Evolutionary conservation across 2,797 vertebrate species (phyloP).

Genomic region (Champsocephalus gunnari): DNA sequence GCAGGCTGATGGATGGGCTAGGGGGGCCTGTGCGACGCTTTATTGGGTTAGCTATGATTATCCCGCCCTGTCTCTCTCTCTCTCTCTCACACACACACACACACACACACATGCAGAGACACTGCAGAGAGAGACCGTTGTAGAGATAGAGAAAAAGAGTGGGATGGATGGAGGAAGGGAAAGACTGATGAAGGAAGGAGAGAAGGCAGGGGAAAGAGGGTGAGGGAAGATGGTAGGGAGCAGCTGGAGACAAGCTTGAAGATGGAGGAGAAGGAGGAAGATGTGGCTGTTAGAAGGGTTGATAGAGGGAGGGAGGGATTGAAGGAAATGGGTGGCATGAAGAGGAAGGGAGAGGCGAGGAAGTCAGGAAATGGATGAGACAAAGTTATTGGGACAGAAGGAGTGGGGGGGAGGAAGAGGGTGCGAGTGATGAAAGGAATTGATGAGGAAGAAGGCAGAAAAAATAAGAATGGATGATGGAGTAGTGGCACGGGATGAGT

Average conservation of each 20-base stretch:
- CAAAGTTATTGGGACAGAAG: slow-evolving; percentile 74
- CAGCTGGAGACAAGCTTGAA: slow-evolving; percentile 25
- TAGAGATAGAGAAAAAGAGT: slow-evolving; percentile 61
- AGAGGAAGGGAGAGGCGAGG: slow-evolving; percentile 61
- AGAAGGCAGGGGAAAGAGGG: slow-evolving; percentile 41
- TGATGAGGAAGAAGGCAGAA: slow-evolving; percentile 74
- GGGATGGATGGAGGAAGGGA: slow-evolving; percentile 60
- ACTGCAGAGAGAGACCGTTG: slow-evolving; percentile 71
- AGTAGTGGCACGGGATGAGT: slow-evolving; percentile 82
- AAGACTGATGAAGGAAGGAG: slow-evolving; percentile 72
- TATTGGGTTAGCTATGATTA: slow-evolving; percentile 99
- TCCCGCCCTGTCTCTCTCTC: slow-evolving; percentile 86
- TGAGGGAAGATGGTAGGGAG: slow-evolving; percentile 26
- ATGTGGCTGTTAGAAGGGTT: slow-evolving; percentile 61
- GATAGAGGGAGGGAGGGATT: slow-evolving; percentile 52
- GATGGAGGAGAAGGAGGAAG: slow-evolving; percentile 56
- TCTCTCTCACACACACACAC: slow-evolving; percentile 25
- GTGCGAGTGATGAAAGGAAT: slow-evolving; percentile 73
- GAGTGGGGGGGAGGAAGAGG: slow-evolving; percentile 47
- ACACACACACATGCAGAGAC: slow-evolving; percentile 33
- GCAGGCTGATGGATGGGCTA: slow-evolving; percentile 95
- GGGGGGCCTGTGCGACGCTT: slow-evolving; percentile 90
- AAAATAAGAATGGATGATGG: slow-evolving; percentile 71
- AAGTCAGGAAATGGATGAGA: slow-evolving; percentile 79
- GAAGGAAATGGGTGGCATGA: slow-evolving; percentile 69